Evolutionary conservation across 2,113 vertebrate genomes (phyloP).

Genomic region (Talpa occidentalis): DNA sequence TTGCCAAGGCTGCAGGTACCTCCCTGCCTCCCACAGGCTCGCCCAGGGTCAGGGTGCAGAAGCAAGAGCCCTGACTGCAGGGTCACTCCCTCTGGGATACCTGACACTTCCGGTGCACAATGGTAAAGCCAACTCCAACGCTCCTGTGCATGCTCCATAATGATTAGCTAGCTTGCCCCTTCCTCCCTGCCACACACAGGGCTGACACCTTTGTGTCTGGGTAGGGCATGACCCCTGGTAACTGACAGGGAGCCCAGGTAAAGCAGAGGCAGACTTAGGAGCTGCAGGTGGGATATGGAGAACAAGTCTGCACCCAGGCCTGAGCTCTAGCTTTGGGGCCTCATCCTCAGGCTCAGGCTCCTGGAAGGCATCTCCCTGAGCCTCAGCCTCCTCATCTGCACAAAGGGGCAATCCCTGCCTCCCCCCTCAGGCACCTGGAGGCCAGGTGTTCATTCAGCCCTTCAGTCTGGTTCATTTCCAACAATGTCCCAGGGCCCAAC

Average conservation of each 20-base stretch:
- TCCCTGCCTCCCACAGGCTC: neutral
- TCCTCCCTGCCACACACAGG: neutral
- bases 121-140: neutral
- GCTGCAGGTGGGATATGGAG: neutral
- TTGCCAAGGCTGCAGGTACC: constrained; percentile 11
- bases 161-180: no score
- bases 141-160: neutral
- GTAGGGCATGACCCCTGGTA: neutral
- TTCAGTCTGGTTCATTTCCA: no score
- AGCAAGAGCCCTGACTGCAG: neutral
- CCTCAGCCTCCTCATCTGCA: neutral
- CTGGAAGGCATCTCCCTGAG: neutral
- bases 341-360: neutral
- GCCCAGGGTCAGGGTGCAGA: no score
- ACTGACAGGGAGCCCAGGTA: accelerated
- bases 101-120: neutral
- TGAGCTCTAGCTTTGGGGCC: neutral
- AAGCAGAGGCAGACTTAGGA: neutral
- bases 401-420: neutral
- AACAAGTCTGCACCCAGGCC: neutral
- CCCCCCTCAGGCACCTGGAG: no score
- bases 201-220: neutral
- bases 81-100: neutral
- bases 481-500: no score
- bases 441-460: no score